Conservation (phyloP, 2,113 vertebrate genomes). For the Elephantulus edwardii region DNA sequence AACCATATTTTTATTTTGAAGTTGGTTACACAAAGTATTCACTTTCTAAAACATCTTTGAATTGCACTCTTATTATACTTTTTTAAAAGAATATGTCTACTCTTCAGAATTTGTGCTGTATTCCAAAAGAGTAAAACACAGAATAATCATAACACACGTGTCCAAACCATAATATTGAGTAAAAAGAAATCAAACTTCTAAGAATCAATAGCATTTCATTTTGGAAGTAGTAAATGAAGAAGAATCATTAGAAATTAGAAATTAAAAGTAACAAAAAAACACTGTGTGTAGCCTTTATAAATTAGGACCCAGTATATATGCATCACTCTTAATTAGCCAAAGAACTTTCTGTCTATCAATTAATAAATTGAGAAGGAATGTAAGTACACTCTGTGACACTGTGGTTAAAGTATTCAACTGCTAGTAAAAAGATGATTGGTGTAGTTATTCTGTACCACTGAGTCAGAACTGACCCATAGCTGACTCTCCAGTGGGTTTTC, state of each 20-base stretch:
- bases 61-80: not conserved
- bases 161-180: slow-evolving; percentile 4
- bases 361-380: too few relatives aligned
- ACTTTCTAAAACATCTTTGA: slow-evolving; percentile 15
- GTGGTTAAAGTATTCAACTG: too few relatives aligned
- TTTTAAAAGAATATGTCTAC: too few relatives aligned
- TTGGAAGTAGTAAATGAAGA: not conserved
- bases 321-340: not conserved
- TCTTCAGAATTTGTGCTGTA: not conserved
- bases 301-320: not conserved
- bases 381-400: too few relatives aligned
- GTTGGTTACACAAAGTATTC: not conserved
- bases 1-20: slow-evolving; percentile 2
- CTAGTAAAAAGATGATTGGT: too few relatives aligned
- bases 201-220: slow-evolving; percentile 24
- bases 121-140: not conserved
- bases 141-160: not conserved
- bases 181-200: slow-evolving; percentile 14
- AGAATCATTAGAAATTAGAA: slow-evolving; percentile 9
- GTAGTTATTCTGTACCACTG: too few relatives aligned
- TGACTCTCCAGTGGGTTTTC: too few relatives aligned
- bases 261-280: not conserved
- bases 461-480: too few relatives aligned
- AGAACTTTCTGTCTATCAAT: not conserved
- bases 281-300: not conserved